Evolutionary conservation across 2,113 vertebrate genomes (phyloP).

Genomic region (Alces alces): DNA sequence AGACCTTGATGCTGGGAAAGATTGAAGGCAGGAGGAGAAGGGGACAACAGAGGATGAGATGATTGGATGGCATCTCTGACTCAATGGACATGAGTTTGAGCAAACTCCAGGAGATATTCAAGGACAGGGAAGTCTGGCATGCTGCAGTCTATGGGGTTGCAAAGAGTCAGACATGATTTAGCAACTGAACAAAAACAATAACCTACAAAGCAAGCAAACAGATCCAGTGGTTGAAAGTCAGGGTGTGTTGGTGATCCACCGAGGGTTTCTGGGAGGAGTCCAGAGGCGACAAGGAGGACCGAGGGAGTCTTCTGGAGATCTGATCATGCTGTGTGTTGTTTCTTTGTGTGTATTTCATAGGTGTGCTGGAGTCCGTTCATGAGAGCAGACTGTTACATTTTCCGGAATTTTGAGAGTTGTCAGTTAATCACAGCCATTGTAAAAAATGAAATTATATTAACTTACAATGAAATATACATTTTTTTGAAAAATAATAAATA

Average conservation of each 20-base stretch:
- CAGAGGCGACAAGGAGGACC: rapidly evolving
- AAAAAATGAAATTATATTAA: not conserved
- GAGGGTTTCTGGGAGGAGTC: not conserved
- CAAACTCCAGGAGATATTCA: not conserved
- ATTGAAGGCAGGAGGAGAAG: not conserved
- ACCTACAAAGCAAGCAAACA: not conserved
- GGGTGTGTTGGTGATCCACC: not conserved
- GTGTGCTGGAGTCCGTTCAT: not conserved
- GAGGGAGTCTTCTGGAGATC: not conserved
- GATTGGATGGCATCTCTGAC: rapidly evolving
- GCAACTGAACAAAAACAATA: not conserved
- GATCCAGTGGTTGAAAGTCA: not conserved
- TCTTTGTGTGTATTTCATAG: not conserved
- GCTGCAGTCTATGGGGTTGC: not conserved
- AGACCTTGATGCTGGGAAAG: not conserved
- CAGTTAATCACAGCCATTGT: not conserved
- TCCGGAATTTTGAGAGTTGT: not conserved
- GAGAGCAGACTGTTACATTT: not conserved
- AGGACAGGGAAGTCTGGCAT: not conserved
- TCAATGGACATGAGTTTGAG: not conserved
- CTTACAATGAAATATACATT: not conserved
- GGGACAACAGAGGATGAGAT: not conserved
- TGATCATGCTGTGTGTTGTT: rapidly evolving
- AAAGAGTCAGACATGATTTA: not conserved
- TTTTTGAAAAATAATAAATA: not conserved